Evolutionary conservation across 2,113 vertebrate genomes (phyloP), one percentile per base, ranked within the genome.

Genomic region (Dasyornis broadbenti): DNA sequence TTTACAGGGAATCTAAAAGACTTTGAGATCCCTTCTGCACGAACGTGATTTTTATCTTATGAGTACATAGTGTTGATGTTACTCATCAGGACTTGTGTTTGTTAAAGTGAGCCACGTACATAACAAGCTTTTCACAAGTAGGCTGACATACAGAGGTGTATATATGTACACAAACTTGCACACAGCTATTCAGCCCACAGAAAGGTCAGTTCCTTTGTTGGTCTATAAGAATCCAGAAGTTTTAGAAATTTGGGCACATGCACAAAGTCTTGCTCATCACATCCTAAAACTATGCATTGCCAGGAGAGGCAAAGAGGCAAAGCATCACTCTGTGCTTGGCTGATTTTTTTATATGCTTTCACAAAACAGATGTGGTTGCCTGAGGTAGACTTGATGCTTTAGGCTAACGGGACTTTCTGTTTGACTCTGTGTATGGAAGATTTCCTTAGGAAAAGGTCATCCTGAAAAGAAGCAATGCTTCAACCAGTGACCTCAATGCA

Each of bases 51-150:
- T 86, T 66, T 87, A 9, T 70, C 22, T 75, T 50, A 33, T 0
- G 9, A 8, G 15, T 16, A n/a, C 6, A 17, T 13, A 76, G 27
- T 0, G 0, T 2, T 37, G 13, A 27, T 23, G 3, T 39, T 54
- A 30, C 8, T 13, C 44, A 39, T 39, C 16, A 39, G 27, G 19
- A 35, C 21, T 39, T 44, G 6, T 11, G 2, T 47, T 68, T 75
- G 26, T 11, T 78, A 64, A 37, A 73, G 23, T 0, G 0, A 65
- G 40, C 1, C 1, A 0, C 6, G 21, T 18, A 21, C 6, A 7
- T 26, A 53, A 57, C 0, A 1, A 70, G 33, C 0, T 61, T 86
- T 53, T 6, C 3, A 31, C 7, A 6, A 5, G 21, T 17, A 77
- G 17, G n/a, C 12, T 45, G 37, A 78, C 20, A 50, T 47, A 37